Evolutionary conservation across 2,888 invertebrate genomes (phyloP), one percentile per base, ranked within the genome.

Genomic region (Taenaris catops): DNA sequence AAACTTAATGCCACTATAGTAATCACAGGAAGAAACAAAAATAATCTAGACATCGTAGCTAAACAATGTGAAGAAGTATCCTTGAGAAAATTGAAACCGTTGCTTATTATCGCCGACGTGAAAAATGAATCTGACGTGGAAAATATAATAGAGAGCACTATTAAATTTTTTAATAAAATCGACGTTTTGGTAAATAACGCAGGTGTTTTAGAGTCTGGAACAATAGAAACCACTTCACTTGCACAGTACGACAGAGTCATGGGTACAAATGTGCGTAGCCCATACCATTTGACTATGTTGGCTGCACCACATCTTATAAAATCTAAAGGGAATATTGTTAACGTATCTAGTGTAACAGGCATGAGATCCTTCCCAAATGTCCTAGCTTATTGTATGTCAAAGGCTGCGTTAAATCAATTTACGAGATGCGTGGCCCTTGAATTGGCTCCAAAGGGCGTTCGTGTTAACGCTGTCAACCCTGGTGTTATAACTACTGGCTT

Each of bases 291-390:
- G 46, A 96, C 96, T 0, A 93, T 92, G 90, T 64, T 96, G 44
- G 94, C 95, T 21, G 91, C 93, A 0, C 97, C 97, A 1, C 90
- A 96, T 73, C 84, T 98, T 4, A 86, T 94, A 2, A 87, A 91
- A 74, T 89, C 91, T 0, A 93, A 94, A 70, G 96, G 96, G 8
- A 94, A 89, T 52, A 92, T 97, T 52, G 96, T 99, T 0, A 98
- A 98, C 68, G 94, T 98, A 0, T 98, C 97, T 1, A 97, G 97
- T 67, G 95, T 98, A 0, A 93, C 93, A 55, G 98, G 98, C 4
- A 63, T 96, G 12, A 88, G 97, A 64, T 90, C 97, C 42, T 98
- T 97, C 60, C 92, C 97, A 0, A 93, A 94, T 32, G 92, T 96
- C n/a, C 72, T 97, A 33, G 93, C 96, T 0, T 99, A 99, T 68